Evolutionary conservation across 2,888 invertebrate genomes (phyloP).

Genomic region (Plemyria rubiginata): DNA sequence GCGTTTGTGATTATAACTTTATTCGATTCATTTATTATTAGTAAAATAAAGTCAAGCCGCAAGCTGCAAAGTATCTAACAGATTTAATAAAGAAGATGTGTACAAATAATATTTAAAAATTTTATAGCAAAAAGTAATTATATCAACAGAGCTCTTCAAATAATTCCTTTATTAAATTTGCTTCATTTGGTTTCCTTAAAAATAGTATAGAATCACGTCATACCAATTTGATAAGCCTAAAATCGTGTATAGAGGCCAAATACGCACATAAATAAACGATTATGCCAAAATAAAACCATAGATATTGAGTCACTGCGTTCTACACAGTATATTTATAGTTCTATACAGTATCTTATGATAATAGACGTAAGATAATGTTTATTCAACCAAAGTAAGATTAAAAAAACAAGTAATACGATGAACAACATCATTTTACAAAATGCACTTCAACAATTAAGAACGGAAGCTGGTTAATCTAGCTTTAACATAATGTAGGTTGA

Average conservation of each 20-base stretch:
- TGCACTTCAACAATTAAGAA: slow-evolving; percentile 8
- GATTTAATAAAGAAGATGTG: background rate
- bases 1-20: no score
- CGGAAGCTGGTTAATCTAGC: slow-evolving; percentile 29
- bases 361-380: no score
- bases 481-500: slow-evolving; percentile 21
- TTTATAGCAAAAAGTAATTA: slow-evolving; percentile 46
- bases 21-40: no score
- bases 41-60: background rate
- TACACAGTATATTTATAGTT: no score
- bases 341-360: no score
- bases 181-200: slow-evolving; percentile 53
- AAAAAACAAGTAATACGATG: no score
- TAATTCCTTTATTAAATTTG: slow-evolving; percentile 59
- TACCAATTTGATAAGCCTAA: slow-evolving; percentile 33
- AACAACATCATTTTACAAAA: background rate
- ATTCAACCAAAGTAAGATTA: no score
- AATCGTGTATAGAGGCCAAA: background rate
- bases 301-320: no score
- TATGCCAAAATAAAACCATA: no score
- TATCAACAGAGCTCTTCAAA: slow-evolving; percentile 43
- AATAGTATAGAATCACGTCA: slow-evolving; percentile 38
- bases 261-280: no score
- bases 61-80: background rate
- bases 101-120: slow-evolving; percentile 5